Conservation (phyloP, 1,140 invertebrate species). For the Maconellicoccus hirsutus region DNA sequence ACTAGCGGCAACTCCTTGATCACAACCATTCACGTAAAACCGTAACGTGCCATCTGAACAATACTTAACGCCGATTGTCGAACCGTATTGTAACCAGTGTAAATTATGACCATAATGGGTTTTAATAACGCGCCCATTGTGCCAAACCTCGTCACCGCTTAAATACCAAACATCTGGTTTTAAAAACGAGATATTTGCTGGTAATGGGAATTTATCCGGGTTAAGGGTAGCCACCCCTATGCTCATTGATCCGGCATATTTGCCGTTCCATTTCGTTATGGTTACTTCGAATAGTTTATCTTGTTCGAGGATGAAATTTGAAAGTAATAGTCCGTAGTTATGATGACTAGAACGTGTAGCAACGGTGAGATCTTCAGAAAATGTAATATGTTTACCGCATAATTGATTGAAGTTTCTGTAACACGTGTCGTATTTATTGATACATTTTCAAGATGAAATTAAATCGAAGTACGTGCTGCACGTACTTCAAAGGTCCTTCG, state of each 20-base stretch:
- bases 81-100: constrained; percentile 64
- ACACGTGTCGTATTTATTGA: constrained; percentile 26
- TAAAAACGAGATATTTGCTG: constrained; percentile 44
- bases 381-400: constrained; percentile 56
- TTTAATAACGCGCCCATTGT: constrained; percentile 44
- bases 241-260: constrained; percentile 61
- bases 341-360: constrained; percentile 51
- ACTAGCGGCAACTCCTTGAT: constrained; percentile 67
- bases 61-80: constrained; percentile 42
- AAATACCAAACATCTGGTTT: constrained; percentile 51
- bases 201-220: constrained; percentile 35
- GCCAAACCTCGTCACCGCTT: constrained; percentile 54
- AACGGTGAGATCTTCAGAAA: constrained; percentile 52
- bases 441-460: too few species aligned
- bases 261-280: constrained; percentile 45
- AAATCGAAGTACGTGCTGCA: too few species aligned
- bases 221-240: constrained; percentile 65
- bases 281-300: constrained; percentile 63
- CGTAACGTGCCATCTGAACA: constrained; percentile 41
- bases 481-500: background rate
- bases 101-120: constrained; percentile 58
- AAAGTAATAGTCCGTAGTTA: constrained; percentile 57
- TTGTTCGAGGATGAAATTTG: constrained; percentile 53
- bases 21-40: constrained; percentile 64
- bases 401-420: constrained; percentile 49